These are phyloP conservation scores for Eilema caniola DNA, from an alignment of 2,888 invertebrate species.

Conservation along the genomic window DNA sequence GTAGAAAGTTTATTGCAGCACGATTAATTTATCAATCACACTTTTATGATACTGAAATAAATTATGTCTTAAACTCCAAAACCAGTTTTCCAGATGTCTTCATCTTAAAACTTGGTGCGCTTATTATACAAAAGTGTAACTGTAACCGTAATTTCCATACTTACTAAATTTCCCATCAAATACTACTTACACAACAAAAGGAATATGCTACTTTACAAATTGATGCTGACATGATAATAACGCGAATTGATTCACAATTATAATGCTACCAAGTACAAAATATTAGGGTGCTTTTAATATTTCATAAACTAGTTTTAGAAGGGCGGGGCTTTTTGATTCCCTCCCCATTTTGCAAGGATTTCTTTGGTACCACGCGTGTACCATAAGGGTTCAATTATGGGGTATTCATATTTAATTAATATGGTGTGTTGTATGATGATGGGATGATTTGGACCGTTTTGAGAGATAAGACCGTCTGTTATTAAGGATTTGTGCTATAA, in stretches of 20 bases:
- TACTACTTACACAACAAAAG: conserved; percentile 65
- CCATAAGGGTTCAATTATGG: conserved; percentile 82
- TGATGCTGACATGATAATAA: conserved; percentile 83
- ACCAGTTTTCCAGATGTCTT: conserved; percentile 17
- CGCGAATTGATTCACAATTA: conserved; percentile 80
- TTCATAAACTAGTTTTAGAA: conserved; percentile 75
- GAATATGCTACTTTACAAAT: conserved; percentile 69
- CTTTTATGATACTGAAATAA: not conserved
- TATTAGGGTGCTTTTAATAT: conserved; percentile 76
- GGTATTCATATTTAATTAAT: conserved; percentile 86
- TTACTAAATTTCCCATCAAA: conserved; percentile 59
- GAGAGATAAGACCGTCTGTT: conserved; percentile 11
- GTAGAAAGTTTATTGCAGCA: not conserved
- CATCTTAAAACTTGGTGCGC: conserved; percentile 7
- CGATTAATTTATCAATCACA: not conserved
- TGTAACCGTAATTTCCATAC: conserved; percentile 27
- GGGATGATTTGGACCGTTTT: conserved; percentile 67
- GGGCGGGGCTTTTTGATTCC: conserved; percentile 73
- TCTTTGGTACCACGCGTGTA: conserved; percentile 71
- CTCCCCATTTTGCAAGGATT: conserved; percentile 62
- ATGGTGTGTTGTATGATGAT: conserved; percentile 57
- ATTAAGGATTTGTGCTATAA: conserved; percentile 11
- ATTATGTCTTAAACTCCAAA: not conserved
- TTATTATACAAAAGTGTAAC: no score
- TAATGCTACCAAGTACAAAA: conserved; percentile 62